These are phyloP conservation scores for Melanerpes formicivorus DNA, from an alignment of 2,113 vertebrate genomes.

Conservation along the genomic window DNA sequence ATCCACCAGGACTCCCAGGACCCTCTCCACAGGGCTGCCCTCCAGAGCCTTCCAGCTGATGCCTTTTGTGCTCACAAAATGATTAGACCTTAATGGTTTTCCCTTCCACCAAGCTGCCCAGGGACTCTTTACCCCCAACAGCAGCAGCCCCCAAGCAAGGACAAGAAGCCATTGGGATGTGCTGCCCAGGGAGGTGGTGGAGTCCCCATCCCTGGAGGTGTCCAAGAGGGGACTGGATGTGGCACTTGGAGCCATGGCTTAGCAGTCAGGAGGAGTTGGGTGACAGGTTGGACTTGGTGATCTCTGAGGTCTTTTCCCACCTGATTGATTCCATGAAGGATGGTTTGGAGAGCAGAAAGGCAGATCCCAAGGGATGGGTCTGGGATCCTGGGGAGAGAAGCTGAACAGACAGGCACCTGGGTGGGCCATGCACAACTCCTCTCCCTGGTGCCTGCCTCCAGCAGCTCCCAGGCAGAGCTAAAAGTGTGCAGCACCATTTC, in stretches of 20 bases:
- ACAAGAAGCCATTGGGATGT: no score
- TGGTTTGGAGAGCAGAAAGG: neutral
- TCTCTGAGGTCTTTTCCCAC: no score
- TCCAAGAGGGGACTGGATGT: no score
- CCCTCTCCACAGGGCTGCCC: no score
- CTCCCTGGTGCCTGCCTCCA: neutral
- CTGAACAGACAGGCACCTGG: neutral
- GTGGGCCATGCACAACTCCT: neutral
- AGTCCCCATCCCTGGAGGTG: no score
- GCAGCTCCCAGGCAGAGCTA: neutral
- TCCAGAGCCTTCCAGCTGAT: neutral
- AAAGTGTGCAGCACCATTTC: neutral
- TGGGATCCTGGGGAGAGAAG: neutral
- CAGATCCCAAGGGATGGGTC: neutral
- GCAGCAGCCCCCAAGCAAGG: neutral
- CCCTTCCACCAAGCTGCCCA: neutral
- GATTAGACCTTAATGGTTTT: neutral
- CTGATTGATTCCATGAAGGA: no score
- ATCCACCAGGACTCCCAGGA: no score
- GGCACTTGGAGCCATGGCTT: no score
- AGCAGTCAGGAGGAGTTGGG: no score
- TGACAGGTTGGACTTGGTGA: no score
- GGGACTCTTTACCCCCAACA: neutral
- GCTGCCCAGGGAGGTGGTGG: no score
- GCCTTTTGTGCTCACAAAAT: neutral